Conservation (phyloP, 2,113 vertebrate genomes). For the Calonectris borealis region DNA sequence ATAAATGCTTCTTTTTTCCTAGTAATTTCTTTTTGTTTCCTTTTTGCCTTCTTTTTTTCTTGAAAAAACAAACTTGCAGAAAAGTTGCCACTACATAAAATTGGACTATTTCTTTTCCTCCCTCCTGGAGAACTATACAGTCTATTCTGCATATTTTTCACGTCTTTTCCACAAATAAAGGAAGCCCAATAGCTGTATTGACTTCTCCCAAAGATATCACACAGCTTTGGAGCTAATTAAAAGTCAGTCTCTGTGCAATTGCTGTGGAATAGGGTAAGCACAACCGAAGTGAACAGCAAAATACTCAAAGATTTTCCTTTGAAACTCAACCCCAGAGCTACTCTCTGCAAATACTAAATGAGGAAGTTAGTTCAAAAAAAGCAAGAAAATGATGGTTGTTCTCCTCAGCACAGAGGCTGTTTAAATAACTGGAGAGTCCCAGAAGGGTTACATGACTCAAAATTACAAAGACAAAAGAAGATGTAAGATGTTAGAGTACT, state of each 20-base stretch:
- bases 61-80: not conserved
- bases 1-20: constrained; percentile 13
- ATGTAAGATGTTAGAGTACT: not conserved
- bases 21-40: not conserved
- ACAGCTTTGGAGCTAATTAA: constrained; percentile 30
- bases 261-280: not conserved
- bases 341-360: constrained; percentile 7
- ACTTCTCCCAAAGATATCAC: not conserved
- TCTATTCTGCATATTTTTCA: constrained; percentile 8
- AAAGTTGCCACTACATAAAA: not conserved
- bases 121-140: not conserved
- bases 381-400: not conserved
- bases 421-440: constrained; percentile 5
- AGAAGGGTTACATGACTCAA: not conserved
- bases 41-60: not conserved
- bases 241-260: not conserved
- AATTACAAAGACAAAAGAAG: constrained; percentile 2
- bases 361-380: not conserved
- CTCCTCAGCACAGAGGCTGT: not conserved
- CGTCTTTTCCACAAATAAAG: not conserved
- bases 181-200: not conserved
- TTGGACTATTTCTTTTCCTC: not conserved
- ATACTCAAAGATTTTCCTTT: not conserved
- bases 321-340: constrained; percentile 13
- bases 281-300: not conserved